Evolutionary conservation across 2,113 vertebrate genomes (phyloP), one percentile per base, ranked within the genome.

Genomic region (Engraulis encrasicolus): DNA sequence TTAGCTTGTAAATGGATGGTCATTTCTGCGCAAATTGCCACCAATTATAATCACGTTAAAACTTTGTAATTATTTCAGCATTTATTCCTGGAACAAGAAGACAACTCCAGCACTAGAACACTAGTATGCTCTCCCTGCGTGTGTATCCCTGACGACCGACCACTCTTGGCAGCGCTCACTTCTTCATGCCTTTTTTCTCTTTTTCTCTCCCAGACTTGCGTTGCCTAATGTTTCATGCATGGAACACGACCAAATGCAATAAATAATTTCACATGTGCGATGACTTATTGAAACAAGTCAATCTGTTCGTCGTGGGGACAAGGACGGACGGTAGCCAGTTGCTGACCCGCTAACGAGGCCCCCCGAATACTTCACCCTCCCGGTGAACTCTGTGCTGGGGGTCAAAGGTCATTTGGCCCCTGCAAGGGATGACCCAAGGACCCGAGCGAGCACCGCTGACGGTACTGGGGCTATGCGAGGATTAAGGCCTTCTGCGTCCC

Each of bases 1-100:
- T 66, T 12, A 66, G 58, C 58, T 66, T 66, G 58, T 31, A 66
- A 66, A 66, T 66, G 23, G 58, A 66, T 66, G 58, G 31, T 31
- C 58, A 66, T 66, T 66, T 27, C 58, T 66, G 58, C 15, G 58
- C 58, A 66, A 66, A 66, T 66, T 66, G 23, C 58, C 58, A 31
- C 58, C 58, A 66, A 66, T 66, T 66, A 66, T 66, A 66, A 66
- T 66, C 58, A 66, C 23, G 23, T 66, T 66, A 66, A 66, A 66
- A n/a, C 58, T 66, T 66, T 27, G 31, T 7, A 66, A 66, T 66
- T 66, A 66, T 66, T 66, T 66, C 23, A 66, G 23, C 58, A 66
- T 66, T 31, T 66, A 66, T 66, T 66, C 58, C 58, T 66, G 58
- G 58, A 66, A 66, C 15, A 27, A 11, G n/a, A 17, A 27, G 23